Base-by-base conservation (phyloP, 1,140 invertebrate species). In the Vanessa atalanta region DNA sequence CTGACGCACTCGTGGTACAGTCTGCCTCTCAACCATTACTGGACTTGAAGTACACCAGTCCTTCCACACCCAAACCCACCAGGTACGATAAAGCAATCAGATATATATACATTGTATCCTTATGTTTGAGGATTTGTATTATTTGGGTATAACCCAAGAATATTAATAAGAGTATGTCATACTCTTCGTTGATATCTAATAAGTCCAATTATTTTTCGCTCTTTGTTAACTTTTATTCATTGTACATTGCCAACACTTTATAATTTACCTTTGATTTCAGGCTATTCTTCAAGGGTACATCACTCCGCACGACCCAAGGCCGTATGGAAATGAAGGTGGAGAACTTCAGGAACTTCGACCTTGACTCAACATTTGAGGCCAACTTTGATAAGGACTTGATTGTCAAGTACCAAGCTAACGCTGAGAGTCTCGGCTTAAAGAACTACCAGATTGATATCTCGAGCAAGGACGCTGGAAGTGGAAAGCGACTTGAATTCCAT, bases 301-400 rank as follows among this genome's bases (percentile, higher is more conserved):
- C 91, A 48, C 79, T 95, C 1, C 93, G 93, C 53, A 92, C 94
- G 0, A 93, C 88, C 11, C 94, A 95, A 81, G 94, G 93, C 50
- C 94, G 94, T 70, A 83, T 94, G 70, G 93, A 93, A 23, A 50
- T 94, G 3, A 94, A 94, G 68, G 64, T 95, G 0, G 86, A 94
- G 48, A 93, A 94, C 75, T 73, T 94, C 60, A 80, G 81, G 11
- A 91, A 94, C 50, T 93, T 95, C 70, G 85, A 92, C 70, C 79
- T 95, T 0, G 93, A 94, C 65, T 81, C 92, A 2, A 93, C 93
- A 50, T 76, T 91, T 4, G 95, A 96, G 68, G 92, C 93, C 0
- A 94, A 94, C 23, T 83, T 95, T 0, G 94, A 90, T 55, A 87
- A 96, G n/a, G 95, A 97, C 57, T 93, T 96, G 72, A 95, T 96